Evolutionary conservation across 2,113 vertebrate species (phyloP).

Genomic region (Corythornis cristatus): DNA sequence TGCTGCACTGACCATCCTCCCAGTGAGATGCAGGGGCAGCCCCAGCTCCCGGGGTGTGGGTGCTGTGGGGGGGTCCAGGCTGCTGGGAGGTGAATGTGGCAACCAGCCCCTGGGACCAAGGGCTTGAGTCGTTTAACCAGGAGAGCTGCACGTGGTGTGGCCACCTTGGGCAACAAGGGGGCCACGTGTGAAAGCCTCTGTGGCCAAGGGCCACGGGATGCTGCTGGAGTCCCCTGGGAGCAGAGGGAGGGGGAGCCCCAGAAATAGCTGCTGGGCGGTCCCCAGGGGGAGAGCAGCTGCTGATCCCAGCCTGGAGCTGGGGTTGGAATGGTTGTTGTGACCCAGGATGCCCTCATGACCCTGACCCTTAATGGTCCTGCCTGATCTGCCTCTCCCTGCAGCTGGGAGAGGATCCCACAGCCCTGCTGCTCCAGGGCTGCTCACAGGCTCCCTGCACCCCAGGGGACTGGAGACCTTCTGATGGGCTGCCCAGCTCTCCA

Average conservation of each 20-base stretch:
- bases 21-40: neutral
- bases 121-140: neutral
- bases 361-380: neutral
- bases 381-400: neutral
- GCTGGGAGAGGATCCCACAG: neutral
- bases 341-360: neutral
- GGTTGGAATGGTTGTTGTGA: neutral
- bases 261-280: neutral
- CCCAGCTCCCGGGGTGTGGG: neutral
- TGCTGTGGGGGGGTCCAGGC: neutral
- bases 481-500: neutral
- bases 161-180: neutral
- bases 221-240: neutral
- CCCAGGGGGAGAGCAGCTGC: neutral
- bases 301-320: neutral
- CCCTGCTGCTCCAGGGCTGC: neutral
- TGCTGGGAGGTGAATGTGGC: fast-evolving
- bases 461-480: fast-evolving
- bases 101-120: neutral
- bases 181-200: neutral
- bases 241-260: neutral
- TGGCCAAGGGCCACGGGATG: neutral
- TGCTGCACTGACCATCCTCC: neutral
- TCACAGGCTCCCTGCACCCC: neutral
- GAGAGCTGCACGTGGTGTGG: neutral